Evolutionary conservation across 2,113 vertebrate genomes (phyloP).

Genomic region (Charina bottae): DNA sequence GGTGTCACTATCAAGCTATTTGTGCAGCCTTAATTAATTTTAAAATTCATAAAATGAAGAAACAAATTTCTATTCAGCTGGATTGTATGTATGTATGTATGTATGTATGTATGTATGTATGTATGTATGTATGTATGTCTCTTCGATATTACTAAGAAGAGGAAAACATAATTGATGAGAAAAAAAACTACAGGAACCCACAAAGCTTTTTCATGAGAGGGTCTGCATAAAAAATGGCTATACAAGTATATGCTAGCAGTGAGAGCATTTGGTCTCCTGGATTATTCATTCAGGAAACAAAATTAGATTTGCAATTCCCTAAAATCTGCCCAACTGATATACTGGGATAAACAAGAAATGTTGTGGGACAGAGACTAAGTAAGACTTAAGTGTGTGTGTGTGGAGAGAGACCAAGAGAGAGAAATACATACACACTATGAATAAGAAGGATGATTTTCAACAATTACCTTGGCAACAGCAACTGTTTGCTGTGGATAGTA

Average conservation of each 20-base stretch:
- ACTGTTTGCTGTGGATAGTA: conserved; percentile 92
- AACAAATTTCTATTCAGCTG: not conserved
- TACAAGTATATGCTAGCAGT: not conserved
- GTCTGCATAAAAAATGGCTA: not conserved
- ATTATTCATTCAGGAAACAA: not conserved
- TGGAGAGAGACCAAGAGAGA: not conserved
- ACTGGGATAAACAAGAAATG: not conserved
- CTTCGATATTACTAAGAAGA: not conserved
- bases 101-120: no score
- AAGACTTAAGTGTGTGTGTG: not conserved
- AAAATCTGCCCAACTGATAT: not conserved
- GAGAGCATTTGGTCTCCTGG: not conserved
- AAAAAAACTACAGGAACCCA: not conserved
- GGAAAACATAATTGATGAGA: not conserved
- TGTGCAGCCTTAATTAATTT: not conserved
- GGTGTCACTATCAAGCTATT: not conserved
- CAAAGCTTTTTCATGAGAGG: not conserved
- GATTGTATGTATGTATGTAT: no score
- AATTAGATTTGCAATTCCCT: not conserved
- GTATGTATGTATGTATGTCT: no score
- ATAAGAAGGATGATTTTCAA: conserved; percentile 27
- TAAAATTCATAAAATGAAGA: not conserved
- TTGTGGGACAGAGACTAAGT: not conserved
- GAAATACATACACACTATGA: not conserved
- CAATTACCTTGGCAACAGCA: conserved; percentile 78